Base-by-base conservation (phyloP, 1,140 invertebrate species). In the Ceratina australensis region DNA sequence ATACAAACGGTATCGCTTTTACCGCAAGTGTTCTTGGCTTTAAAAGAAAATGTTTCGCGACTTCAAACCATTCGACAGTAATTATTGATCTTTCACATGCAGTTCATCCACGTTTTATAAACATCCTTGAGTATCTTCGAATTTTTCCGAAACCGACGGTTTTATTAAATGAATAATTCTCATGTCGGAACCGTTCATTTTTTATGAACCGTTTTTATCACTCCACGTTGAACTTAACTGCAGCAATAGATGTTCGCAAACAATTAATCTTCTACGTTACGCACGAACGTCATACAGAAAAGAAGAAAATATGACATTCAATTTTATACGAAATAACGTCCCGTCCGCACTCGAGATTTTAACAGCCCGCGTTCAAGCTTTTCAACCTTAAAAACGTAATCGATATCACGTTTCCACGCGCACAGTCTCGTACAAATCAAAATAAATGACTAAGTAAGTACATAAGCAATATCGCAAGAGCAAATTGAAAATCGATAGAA, bases 71-170 rank as follows among this genome's bases (percentile, higher is more conserved):
- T 66, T 52, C 3, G n/a, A 16, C 52, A 26, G 20, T 50, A 54
- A 72, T 83, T 83, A 84, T 84, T 83, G 82, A 80, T 83, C 80
- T 83, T 83, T 33, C 24, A 71, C 79, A 75, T 66, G 66, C 60
- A 64, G 57, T 64, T 61, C 20, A 5, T 16, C 26, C 8, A 5
- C 0, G 50, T 3, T 74, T 33, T 13, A 20, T 33, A 16, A n/a
- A 16, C 1, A 24, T 22, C 20, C 66, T 8, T 26, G 22, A 13
- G 49, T 20, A 24, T 52, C 26, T 24, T 13, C 42, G 10, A 13
- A 15, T 18, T 2, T 15, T 26, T 67, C 10, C n/a, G n/a, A n/a
- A n/a, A n/a, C n/a, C n/a, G n/a, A n/a, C n/a, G 2, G 3, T 28
- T 2, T 5, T 16, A 54, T 54, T 18, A 54, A 54, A 18, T 54